Base-by-base conservation (phyloP, 1,140 invertebrate genomes). In the Lucilia cuprina region DNA sequence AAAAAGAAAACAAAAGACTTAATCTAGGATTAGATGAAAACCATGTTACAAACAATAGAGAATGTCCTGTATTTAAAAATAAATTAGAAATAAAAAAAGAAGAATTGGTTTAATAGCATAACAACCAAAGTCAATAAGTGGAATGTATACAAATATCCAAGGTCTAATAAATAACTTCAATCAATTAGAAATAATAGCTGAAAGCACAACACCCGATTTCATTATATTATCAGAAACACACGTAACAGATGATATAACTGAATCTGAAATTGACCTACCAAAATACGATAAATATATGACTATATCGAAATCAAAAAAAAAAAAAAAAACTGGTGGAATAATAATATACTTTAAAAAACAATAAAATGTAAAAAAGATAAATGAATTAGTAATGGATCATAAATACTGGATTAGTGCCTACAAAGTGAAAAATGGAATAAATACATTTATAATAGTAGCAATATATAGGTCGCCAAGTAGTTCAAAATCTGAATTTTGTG, bases 1-100 rank as follows among this genome's bases (percentile, higher is more conserved):
- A 25, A 7, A 30, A 34, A 35, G 34, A 13, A 35, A 75, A 75
- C 34, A 75, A 17, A 19, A 75, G 17, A 34, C 34, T 75, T 8
- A 75, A 75, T 75, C 2, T 75, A 17, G 74, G 74, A 34, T 12
- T 75, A 75, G 25, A 75, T 35, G 74, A 75, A 75, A 75, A 75
- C 34, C 74, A 75, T 34, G 3, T 4, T n/a, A 75, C 30, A 1
- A 34, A 10, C 4, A 5, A 75, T 34, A 75, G 34, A 34, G n/a
- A 75, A 34, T 75, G 74, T 34, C 74, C 9, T 12, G 74, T 75
- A 17, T 75, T 34, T 34, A 25, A 34, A 34, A 75, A n/a, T 75
- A 75, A 75, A 75, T n/a, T n/a, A n/a, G n/a, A n/a, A n/a, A n/a
- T n/a, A n/a, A 25, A 13, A 75, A 34, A 13, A 75, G 21, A 34